phyloP scores from a whole-genome alignment of 2,113 vertebrate species.

The Grammomys dolichurus region DNA sequence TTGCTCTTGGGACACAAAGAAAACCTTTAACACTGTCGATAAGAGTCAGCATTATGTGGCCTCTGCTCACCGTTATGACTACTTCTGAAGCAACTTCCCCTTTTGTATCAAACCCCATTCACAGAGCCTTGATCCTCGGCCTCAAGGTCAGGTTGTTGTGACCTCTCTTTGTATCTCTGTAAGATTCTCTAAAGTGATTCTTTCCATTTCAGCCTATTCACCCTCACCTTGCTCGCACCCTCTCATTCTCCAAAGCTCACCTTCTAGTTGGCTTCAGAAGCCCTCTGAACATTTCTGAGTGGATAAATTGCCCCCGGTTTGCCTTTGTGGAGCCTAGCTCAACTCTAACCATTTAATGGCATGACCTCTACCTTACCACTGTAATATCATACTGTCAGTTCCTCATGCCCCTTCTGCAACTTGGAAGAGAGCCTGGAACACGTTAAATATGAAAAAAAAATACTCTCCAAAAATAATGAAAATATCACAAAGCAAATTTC shows the following conservation, averaged over 20 bases:
- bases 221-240: not conserved
- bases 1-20: conserved; percentile 44
- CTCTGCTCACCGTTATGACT: not conserved
- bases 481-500: not conserved
- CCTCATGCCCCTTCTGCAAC: not conserved
- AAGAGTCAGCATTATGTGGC: not conserved
- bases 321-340: not conserved
- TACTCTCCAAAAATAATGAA: conserved; percentile 9
- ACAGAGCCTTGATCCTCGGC: not conserved
- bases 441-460: not conserved
- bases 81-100: not conserved
- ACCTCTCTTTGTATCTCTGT: not conserved
- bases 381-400: not conserved
- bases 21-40: not conserved
- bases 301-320: not conserved
- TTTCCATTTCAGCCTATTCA: not conserved
- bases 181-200: not conserved
- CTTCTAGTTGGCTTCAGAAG: conserved; percentile 26
- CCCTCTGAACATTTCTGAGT: not conserved
- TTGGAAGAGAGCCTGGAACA: not conserved
- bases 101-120: not conserved
- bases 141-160: not conserved
- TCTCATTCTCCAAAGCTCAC: conserved; percentile 15
- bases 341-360: not conserved
- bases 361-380: not conserved